A percentile compares a stretch with the other conserved stretches of the same genome.
These are phyloP conservation scores for Neostethus bicornis DNA, from an alignment of 2,797 vertebrate species.

Conservation along the genomic window DNA sequence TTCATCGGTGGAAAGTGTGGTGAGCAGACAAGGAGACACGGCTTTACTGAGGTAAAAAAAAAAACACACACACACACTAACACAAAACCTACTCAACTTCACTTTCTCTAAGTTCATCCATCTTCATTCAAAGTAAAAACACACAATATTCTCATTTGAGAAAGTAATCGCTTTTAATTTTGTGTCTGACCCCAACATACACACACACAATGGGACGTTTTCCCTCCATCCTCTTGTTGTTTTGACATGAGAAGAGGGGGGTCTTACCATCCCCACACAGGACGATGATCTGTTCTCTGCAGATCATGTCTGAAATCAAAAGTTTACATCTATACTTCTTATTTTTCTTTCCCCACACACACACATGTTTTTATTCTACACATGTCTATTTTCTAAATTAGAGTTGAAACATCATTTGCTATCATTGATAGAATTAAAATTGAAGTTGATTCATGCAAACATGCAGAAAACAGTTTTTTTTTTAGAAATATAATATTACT, in stretches of 20 bases:
- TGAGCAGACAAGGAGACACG: conserved; percentile 97
- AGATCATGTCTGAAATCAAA: conserved; percentile 34
- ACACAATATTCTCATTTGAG: background rate
- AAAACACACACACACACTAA: too few species aligned
- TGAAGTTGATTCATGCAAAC: too few species aligned
- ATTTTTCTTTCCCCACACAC: conserved; percentile 17
- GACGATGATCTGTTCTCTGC: conserved; percentile 36
- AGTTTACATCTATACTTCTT: too few species aligned
- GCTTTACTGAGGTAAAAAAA: conserved; percentile 90
- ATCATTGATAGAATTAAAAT: too few species aligned
- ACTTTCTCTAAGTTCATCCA: conserved; percentile 47
- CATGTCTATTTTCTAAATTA: too few species aligned
- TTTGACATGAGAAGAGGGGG: conserved; percentile 20
- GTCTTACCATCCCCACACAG: conserved; percentile 22
- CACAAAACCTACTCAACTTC: conserved; percentile 60
- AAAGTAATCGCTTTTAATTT: too few species aligned
- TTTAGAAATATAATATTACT: too few species aligned
- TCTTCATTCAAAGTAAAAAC: conserved; percentile 5
- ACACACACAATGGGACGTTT: conserved; percentile 59
- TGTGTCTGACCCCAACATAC: conserved; percentile 32
- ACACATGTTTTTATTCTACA: too few species aligned
- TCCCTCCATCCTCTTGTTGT: conserved; percentile 65
- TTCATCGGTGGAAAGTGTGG: conserved; percentile 91
- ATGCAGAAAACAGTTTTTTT: too few species aligned
- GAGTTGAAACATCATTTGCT: too few species aligned